phyloP scores from a whole-genome alignment of 2,113 vertebrate species.

The Dolichallabes microphthalmus region DNA sequence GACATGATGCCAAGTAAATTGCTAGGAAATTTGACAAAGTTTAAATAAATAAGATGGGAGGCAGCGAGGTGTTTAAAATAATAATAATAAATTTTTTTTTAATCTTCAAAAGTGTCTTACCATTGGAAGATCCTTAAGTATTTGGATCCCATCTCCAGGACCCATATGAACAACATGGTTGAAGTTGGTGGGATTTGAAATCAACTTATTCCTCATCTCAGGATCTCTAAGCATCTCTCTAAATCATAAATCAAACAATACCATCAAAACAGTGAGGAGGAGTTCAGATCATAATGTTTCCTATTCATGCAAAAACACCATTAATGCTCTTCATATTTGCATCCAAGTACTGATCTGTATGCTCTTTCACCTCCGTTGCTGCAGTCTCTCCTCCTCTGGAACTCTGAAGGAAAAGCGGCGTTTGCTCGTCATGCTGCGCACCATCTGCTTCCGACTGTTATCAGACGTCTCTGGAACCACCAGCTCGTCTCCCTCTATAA shows the following conservation, averaged over 20 bases:
- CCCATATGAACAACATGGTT: slow-evolving; percentile 99
- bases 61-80: background rate
- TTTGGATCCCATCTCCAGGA: slow-evolving; percentile 98
- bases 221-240: slow-evolving; percentile 98
- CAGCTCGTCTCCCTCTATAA: slow-evolving; percentile 93
- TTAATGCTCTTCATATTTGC: background rate
- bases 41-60: background rate
- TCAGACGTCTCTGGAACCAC: slow-evolving; percentile 97
- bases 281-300: background rate
- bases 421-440: slow-evolving; percentile 95
- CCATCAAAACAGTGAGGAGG: background rate
- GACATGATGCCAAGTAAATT: background rate
- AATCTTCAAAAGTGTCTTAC: slow-evolving; percentile 66
- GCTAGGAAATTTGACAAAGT: background rate
- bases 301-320: too few relatives aligned
- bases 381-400: slow-evolving; percentile 91
- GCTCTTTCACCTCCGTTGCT: slow-evolving; percentile 83
- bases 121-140: slow-evolving; percentile 97
- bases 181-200: slow-evolving; percentile 99
- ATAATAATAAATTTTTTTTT: too few relatives aligned
- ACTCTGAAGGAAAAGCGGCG: slow-evolving; percentile 94
- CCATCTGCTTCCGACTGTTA: slow-evolving; percentile 97
- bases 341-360: background rate
- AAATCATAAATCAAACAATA: slow-evolving; percentile 25
- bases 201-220: slow-evolving; percentile 98